Conservation (phyloP, 2,888 invertebrate genomes). For the Morinoia aosen region DNA sequence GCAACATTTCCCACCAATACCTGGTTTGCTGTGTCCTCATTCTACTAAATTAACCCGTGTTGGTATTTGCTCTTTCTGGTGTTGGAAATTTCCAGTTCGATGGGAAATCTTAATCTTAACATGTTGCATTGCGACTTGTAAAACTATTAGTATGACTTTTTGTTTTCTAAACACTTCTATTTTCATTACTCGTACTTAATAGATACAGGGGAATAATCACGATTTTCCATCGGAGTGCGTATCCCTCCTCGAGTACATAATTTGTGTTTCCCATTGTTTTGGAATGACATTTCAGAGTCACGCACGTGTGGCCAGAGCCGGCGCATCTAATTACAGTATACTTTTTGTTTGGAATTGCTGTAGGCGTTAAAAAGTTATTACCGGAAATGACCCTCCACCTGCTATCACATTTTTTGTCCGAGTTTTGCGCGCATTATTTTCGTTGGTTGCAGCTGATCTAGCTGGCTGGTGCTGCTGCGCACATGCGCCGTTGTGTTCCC, state of each 20-base stretch:
- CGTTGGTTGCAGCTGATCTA: background rate
- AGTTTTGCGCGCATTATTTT: background rate
- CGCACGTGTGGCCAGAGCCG: background rate
- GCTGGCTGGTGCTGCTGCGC: background rate
- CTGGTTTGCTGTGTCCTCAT: too few species aligned
- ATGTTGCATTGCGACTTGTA: too few species aligned
- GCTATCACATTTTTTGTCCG: background rate
- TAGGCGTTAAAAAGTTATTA: background rate
- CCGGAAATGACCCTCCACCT: background rate
- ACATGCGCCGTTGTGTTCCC: too few species aligned
- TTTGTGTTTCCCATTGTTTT: background rate
- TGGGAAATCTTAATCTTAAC: too few species aligned
- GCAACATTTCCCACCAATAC: background rate
- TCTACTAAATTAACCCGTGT: too few species aligned
- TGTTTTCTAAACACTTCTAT: too few species aligned
- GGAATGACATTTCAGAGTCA: background rate
- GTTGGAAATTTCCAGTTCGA: background rate
- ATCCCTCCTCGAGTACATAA: background rate
- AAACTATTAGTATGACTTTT: too few species aligned
- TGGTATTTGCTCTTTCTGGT: background rate
- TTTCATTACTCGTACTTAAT: too few species aligned
- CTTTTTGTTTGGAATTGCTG: background rate
- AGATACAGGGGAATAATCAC: too few species aligned
- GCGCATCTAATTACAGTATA: background rate
- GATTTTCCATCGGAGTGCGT: too few species aligned